These are phyloP conservation scores for Pharmacophagus antenor DNA, from an alignment of 2,888 invertebrate species.

Conservation along the genomic window DNA sequence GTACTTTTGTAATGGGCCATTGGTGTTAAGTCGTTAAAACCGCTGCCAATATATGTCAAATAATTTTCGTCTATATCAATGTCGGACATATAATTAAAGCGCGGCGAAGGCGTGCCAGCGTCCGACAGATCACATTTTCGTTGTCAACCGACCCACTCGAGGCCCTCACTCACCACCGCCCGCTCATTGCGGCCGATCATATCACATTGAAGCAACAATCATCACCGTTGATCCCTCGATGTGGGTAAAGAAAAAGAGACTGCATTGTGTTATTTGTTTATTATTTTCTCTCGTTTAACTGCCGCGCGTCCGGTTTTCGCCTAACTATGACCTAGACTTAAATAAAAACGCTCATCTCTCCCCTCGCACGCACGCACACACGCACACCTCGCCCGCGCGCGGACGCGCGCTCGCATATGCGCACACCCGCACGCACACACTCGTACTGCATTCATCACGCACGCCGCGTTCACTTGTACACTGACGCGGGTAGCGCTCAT, in stretches of 20 bases:
- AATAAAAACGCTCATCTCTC: constrained; percentile 48
- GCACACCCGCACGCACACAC: constrained; percentile 39
- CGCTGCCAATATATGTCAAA: background rate
- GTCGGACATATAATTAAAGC: background rate
- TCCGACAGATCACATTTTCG: background rate
- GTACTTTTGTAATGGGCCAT: too few species aligned
- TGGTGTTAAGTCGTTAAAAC: too few species aligned
- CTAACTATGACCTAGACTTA: constrained; percentile 79
- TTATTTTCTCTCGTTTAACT: constrained; percentile 40
- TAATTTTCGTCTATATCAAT: background rate
- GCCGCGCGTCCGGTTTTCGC: constrained; percentile 69
- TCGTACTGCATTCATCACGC: too few species aligned
- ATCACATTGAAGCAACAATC: constrained; percentile 62
- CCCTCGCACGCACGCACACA: constrained; percentile 46
- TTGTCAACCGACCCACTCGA: constrained; percentile 62
- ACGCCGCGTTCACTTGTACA: constrained; percentile 62
- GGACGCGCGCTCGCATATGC: too few species aligned
- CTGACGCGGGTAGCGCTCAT: constrained; percentile 67
- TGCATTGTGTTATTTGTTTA: constrained; percentile 42
- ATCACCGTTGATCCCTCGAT: constrained; percentile 71
- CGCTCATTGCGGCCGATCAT: constrained; percentile 51
- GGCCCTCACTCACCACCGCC: constrained; percentile 39
- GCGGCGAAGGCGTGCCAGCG: constrained; percentile 15
- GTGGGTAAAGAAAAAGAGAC: constrained; percentile 63
- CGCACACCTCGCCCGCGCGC: constrained; percentile 36